A percentile compares a stretch with the other conserved stretches of the same genome.
These are phyloP conservation scores for Palythoa heliodiscus DNA, from an alignment of 92 coral and sea anemone species.

Conservation along the genomic window DNA sequence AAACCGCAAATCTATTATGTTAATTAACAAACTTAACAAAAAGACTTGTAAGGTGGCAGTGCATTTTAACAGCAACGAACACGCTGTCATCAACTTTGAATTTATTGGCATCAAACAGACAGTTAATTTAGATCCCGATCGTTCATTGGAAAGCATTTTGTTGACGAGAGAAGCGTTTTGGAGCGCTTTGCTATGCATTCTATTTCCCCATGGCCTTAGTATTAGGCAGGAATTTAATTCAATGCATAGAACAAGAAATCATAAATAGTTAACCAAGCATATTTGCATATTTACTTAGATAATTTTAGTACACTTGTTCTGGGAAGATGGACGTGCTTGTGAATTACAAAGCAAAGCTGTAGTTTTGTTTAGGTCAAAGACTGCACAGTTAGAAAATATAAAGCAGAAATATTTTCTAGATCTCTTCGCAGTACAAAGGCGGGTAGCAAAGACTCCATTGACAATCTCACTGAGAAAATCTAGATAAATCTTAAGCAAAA, in stretches of 20 bases:
- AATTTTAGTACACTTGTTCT: too few species aligned
- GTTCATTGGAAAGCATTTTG: not conserved
- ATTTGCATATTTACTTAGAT: too few species aligned
- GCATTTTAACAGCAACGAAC: too few species aligned
- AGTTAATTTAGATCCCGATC: not conserved
- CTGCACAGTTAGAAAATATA: not conserved
- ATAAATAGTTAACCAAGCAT: too few species aligned
- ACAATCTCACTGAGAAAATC: not conserved
- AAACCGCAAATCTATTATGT: not conserved
- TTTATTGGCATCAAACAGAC: not conserved
- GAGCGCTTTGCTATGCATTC: too few species aligned
- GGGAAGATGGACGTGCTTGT: conserved; percentile 8
- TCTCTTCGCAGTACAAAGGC: not conserved
- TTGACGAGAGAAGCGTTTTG: not conserved
- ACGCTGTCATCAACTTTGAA: too few species aligned
- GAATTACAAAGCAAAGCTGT: not conserved
- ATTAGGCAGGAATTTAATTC: too few species aligned
- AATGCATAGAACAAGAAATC: too few species aligned
- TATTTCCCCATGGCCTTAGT: too few species aligned
- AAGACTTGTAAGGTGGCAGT: not conserved
- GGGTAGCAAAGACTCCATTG: not conserved
- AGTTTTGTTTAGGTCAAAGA: not conserved
- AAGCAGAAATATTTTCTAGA: not conserved
- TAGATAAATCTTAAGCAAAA: not conserved
- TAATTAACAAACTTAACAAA: not conserved